Evolutionary conservation across 2,113 vertebrate genomes (phyloP).

Genomic region (Dermatemys mawii): DNA sequence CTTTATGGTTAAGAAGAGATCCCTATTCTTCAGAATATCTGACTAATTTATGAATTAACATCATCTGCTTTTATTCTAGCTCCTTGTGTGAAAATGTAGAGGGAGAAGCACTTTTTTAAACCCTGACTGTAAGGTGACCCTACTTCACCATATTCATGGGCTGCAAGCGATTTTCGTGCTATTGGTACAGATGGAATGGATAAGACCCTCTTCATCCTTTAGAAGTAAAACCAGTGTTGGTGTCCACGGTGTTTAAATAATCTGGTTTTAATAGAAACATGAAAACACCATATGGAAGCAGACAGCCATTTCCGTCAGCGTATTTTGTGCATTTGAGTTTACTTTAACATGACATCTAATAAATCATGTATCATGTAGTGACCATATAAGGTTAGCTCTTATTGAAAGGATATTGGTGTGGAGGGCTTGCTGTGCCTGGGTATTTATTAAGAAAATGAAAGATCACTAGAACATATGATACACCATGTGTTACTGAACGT

Average conservation of each 20-base stretch:
- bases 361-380: conserved; percentile 72
- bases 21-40: background rate
- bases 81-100: background rate
- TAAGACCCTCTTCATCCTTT: conserved; percentile 48
- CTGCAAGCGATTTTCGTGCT: conserved; percentile 47
- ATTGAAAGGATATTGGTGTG: conserved; percentile 71
- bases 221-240: conserved; percentile 36
- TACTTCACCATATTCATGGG: conserved; percentile 39
- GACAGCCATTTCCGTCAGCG: conserved; percentile 62
- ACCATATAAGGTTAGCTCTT: conserved; percentile 71
- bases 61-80: background rate
- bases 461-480: conserved; percentile 32
- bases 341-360: conserved; percentile 72
- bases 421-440: conserved; percentile 48
- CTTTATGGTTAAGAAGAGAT: background rate
- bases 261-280: conserved; percentile 71
- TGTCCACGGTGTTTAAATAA: conserved; percentile 53
- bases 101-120: conserved; percentile 7
- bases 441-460: conserved; percentile 76
- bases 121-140: conserved; percentile 26
- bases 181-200: conserved; percentile 55
- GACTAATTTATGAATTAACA: background rate
- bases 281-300: conserved; percentile 61
- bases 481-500: conserved; percentile 23
- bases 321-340: conserved; percentile 59